Percentiles rank a stretch among this genome's conserved stretches.
These are phyloP conservation scores for Melinaea marsaeus DNA, from an alignment of 2,888 invertebrate genomes.

Conservation along the genomic window DNA sequence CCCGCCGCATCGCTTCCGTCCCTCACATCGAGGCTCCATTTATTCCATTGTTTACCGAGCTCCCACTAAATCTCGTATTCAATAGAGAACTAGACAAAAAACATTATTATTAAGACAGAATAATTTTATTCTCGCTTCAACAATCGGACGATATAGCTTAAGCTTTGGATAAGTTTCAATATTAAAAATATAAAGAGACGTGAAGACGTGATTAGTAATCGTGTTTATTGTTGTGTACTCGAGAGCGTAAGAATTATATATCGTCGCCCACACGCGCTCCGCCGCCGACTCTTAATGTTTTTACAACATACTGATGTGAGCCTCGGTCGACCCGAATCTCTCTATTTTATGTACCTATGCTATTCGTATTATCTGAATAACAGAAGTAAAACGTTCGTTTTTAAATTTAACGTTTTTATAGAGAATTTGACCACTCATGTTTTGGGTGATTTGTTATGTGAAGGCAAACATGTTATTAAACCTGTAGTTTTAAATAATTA, in stretches of 20 bases:
- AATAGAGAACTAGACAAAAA: slow-evolving; percentile 4
- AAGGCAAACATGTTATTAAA: too few relatives aligned
- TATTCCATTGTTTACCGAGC: slow-evolving; percentile 30
- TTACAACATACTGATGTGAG: slow-evolving; percentile 45
- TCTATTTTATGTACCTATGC: slow-evolving; percentile 21
- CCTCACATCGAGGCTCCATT: slow-evolving; percentile 38
- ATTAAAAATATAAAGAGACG: not conserved
- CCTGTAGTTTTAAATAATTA: too few relatives aligned
- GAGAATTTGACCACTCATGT: too few relatives aligned
- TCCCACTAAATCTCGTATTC: slow-evolving; percentile 13
- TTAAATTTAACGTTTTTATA: too few relatives aligned
- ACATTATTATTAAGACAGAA: not conserved
- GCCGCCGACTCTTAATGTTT: slow-evolving; percentile 58
- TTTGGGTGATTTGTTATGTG: too few relatives aligned
- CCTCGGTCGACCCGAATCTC: slow-evolving; percentile 38
- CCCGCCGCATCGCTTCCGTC: slow-evolving; percentile 45
- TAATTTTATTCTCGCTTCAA: not conserved
- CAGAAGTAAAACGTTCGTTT: too few relatives aligned
- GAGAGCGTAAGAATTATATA: slow-evolving; percentile 36
- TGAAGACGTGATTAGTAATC: not conserved
- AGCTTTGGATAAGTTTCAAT: not conserved
- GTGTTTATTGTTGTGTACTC: slow-evolving; percentile 12
- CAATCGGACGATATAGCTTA: not conserved
- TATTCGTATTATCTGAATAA: slow-evolving; percentile 5
- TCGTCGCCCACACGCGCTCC: slow-evolving; percentile 49